phyloP scores from a whole-genome alignment of 2,888 invertebrate genomes.

The Parascotia fuliginaria region DNA sequence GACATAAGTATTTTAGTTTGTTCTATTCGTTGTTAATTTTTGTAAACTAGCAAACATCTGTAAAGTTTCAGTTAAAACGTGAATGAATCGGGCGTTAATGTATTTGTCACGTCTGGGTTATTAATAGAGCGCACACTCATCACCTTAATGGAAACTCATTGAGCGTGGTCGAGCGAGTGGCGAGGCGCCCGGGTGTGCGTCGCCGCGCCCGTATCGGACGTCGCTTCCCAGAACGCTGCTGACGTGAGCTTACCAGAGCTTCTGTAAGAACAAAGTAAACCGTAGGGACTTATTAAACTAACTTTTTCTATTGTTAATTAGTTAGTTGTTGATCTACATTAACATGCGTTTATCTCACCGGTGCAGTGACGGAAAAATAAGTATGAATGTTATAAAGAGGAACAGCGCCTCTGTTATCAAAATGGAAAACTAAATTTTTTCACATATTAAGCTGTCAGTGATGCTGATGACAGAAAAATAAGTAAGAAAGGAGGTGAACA shows the following conservation, averaged over 20 bases:
- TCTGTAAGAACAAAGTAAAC: conserved; percentile 25
- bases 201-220: conserved; percentile 41
- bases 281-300: conserved; percentile 9
- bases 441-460: no score
- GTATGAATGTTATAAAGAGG: no score
- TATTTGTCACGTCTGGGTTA: conserved; percentile 60
- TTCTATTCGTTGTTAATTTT: no score
- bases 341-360: no score
- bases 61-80: conserved; percentile 42
- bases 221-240: conserved; percentile 51
- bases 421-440: no score
- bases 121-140: conserved; percentile 56
- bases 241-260: conserved; percentile 47
- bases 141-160: conserved; percentile 57
- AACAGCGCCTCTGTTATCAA: no score
- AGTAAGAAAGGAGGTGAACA: no score
- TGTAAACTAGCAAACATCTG: conserved; percentile 22
- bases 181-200: conserved; percentile 24
- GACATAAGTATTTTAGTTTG: no score
- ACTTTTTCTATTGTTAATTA: not conserved
- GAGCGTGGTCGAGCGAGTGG: conserved; percentile 36
- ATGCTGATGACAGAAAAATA: no score
- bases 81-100: conserved; percentile 55
- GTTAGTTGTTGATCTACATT: no score
- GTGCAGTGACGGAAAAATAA: no score